Percentiles rank a stretch among this genome's conserved stretches.
Evolutionary conservation across 2,797 vertebrate species (phyloP).

Genomic region (Melanotaenia boesemani): DNA sequence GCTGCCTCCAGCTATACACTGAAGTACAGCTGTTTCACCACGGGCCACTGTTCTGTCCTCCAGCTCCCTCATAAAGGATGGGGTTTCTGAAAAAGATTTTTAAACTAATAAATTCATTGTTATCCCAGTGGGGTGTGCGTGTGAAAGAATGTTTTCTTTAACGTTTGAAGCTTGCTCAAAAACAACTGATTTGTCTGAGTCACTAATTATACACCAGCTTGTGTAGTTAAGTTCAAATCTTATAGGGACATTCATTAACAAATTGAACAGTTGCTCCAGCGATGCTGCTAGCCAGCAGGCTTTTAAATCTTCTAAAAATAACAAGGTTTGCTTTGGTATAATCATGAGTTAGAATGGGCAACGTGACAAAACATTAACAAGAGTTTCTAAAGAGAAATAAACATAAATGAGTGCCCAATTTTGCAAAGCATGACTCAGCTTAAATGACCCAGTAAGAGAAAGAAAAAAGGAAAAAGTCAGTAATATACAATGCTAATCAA

Average conservation of each 20-base stretch:
- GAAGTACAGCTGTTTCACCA: slow-evolving; percentile 95
- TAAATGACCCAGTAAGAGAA: slow-evolving; percentile 20
- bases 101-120: no score
- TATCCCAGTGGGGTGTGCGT: background rate
- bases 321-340: slow-evolving; percentile 14
- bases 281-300: background rate
- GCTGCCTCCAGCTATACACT: slow-evolving; percentile 96
- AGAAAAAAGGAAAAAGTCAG: slow-evolving; percentile 6
- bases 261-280: background rate
- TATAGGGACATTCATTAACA: slow-evolving; percentile 14
- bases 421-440: slow-evolving; percentile 27
- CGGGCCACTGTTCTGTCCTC: slow-evolving; percentile 92
- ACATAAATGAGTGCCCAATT: slow-evolving; percentile 30
- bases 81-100: slow-evolving; percentile 87
- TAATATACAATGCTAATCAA: slow-evolving; percentile 7
- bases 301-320: slow-evolving; percentile 11
- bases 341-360: slow-evolving; percentile 3
- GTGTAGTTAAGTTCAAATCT: background rate
- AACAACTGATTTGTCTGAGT: rapidly evolving
- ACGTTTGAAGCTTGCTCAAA: slow-evolving; percentile 10
- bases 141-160: background rate
- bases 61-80: slow-evolving; percentile 91
- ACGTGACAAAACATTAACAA: slow-evolving; percentile 26
- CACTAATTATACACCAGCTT: slow-evolving; percentile 7
- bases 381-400: slow-evolving; percentile 15